phyloP scores from a whole-genome alignment of 2,888 invertebrate genomes.

The Antheraea assamensis region DNA sequence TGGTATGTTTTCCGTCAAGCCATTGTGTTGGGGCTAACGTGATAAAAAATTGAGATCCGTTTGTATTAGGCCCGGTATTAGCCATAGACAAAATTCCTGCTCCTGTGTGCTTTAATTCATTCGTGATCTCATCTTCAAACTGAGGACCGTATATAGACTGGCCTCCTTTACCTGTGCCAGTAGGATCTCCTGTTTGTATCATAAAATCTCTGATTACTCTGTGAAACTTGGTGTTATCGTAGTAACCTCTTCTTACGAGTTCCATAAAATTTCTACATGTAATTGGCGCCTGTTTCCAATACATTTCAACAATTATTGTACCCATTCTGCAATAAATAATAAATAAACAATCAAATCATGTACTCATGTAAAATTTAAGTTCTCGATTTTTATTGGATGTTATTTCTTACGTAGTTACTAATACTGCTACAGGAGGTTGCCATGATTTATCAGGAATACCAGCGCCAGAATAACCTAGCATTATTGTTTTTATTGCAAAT shows the following conservation, averaged over 20 bases:
- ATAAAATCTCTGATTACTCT: conserved; percentile 96
- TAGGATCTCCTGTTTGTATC: conserved; percentile 98
- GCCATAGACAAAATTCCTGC: conserved; percentile 98
- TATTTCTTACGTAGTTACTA: conserved; percentile 90
- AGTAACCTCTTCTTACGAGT: conserved; percentile 95
- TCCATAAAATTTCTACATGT: conserved; percentile 99
- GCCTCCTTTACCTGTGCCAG: conserved; percentile 97
- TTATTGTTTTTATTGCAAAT: conserved; percentile 28
- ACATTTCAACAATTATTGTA: conserved; percentile 93
- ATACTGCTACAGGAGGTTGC: conserved; percentile 91
- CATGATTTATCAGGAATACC: conserved; percentile 94
- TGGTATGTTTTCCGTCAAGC: conserved; percentile 98
- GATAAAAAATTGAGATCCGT: conserved; percentile 99
- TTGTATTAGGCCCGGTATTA: conserved; percentile 97
- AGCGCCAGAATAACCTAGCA: conserved; percentile 81
- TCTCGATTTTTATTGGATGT: not conserved
- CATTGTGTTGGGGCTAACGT: conserved; percentile 98
- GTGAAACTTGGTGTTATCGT: conserved; percentile 98
- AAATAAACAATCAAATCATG: not conserved
- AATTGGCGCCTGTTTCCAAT: conserved; percentile 99
- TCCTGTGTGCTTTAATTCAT: conserved; percentile 97
- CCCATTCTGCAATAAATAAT: conserved; percentile 89
- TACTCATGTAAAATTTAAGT: not conserved
- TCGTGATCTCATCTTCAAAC: conserved; percentile 97
- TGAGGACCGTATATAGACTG: conserved; percentile 97